phyloP scores from a whole-genome alignment of 37 sponge, comb jelly and placozoan species.

The Tethya wilhelma region DNA sequence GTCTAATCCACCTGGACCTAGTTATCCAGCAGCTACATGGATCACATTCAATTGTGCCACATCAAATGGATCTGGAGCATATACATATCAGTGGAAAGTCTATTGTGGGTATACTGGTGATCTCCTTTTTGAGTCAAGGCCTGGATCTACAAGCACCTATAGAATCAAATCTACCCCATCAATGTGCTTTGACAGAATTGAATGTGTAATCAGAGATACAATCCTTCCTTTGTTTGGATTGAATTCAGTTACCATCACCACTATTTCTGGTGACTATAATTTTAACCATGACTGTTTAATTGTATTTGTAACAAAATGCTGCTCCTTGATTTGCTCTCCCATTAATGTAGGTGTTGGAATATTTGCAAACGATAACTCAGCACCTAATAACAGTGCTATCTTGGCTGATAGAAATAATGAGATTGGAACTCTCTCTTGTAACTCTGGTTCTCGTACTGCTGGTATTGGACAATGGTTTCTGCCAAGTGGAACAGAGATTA shows the following conservation, averaged over 20 bases:
- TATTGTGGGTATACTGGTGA: conserved; percentile 13
- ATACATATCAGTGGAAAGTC: conserved; percentile 22
- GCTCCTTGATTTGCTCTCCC: background rate
- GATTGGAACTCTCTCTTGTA: conserved; percentile 33
- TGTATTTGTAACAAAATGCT: too few species aligned
- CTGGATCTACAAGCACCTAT: conserved; percentile 3
- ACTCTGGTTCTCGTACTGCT: conserved; percentile 9
- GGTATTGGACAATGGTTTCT: conserved; percentile 23
- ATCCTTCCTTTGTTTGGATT: conserved; percentile 1
- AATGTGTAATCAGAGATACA: conserved; percentile 10
- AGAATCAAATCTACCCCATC: conserved; percentile 19
- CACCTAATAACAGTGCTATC: conserved; percentile 8
- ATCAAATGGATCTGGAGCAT: conserved; percentile 12
- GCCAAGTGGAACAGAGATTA: conserved; percentile 6
- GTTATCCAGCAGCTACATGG: conserved; percentile 21
- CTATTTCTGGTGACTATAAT: conserved; percentile 8
- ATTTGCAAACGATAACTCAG: conserved; percentile 19
- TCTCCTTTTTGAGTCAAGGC: conserved; percentile 1
- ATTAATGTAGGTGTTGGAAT: conserved; percentile 7
- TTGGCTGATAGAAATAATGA: conserved; percentile 20
- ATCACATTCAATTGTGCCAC: conserved; percentile 18
- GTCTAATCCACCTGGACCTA: conserved; percentile 14
- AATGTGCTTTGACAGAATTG: conserved; percentile 13
- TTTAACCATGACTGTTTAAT: too few species aligned
- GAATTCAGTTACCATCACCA: background rate